Conservation (phyloP, 2,797 vertebrate species). For the Helarctos malayanus region DNA sequence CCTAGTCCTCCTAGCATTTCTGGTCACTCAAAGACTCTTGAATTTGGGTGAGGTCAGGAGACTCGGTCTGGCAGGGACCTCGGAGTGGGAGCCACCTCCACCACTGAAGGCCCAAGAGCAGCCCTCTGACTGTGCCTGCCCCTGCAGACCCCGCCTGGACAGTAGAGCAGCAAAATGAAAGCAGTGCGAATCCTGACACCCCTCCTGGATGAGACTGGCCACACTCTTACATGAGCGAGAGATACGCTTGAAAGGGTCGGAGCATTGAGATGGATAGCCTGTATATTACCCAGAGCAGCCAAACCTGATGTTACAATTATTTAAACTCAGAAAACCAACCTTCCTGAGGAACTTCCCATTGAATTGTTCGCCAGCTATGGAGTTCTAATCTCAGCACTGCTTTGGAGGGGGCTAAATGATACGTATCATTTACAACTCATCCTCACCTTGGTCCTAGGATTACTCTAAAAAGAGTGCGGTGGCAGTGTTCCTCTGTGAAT, state of each 20-base stretch:
- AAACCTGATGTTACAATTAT: background rate
- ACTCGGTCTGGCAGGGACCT: too few species aligned
- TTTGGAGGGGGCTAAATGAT: background rate
- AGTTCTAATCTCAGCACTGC: background rate
- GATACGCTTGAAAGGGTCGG: background rate
- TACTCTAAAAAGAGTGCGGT: background rate
- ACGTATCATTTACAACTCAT: too few species aligned
- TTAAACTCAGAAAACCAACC: background rate
- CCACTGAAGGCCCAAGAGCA: rapidly evolving
- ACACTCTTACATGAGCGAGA: rapidly evolving
- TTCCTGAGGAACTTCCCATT: background rate
- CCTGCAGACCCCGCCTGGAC: rapidly evolving
- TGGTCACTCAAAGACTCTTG: background rate
- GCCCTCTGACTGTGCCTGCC: too few species aligned
- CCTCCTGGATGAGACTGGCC: rapidly evolving
- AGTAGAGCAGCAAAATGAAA: rapidly evolving
- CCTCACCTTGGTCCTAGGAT: background rate
- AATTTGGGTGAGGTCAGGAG: background rate
- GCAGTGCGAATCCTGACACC: background rate
- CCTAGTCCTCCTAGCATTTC: background rate
- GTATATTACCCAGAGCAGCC: too few species aligned
- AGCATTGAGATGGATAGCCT: background rate
- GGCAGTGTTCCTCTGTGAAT: background rate
- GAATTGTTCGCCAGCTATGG: background rate
- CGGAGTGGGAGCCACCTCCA: rapidly evolving